Conservation (phyloP, 2,797 vertebrate species). For the Hippocampus kuda region DNA sequence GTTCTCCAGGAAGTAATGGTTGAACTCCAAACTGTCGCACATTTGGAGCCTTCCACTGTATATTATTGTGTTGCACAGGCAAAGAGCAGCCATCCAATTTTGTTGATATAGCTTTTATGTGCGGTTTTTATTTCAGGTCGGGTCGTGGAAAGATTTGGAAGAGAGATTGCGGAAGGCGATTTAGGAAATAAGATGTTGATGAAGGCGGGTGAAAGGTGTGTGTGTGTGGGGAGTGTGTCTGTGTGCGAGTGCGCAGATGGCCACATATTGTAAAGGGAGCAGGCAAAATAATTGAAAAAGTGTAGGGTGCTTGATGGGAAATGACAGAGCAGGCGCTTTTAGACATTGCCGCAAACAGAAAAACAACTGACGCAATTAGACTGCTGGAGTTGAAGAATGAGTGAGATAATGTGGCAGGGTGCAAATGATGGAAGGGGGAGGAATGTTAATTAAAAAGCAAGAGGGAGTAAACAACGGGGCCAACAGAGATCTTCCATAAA, state of each 20-base stretch:
- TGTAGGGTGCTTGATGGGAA: background rate
- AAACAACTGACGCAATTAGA: slow-evolving; percentile 1
- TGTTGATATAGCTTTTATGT: background rate
- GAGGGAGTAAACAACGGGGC: slow-evolving; percentile 7
- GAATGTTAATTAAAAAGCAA: slow-evolving; percentile 7
- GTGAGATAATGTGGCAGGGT: slow-evolving; percentile 1
- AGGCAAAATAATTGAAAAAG: background rate
- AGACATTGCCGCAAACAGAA: background rate
- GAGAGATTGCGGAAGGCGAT: background rate
- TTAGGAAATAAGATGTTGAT: background rate
- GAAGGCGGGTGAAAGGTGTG: background rate
- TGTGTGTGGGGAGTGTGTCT: background rate
- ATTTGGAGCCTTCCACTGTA: background rate
- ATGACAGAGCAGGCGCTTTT: background rate
- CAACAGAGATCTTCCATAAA: slow-evolving; percentile 6
- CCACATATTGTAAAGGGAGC: background rate
- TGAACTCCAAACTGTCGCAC: background rate
- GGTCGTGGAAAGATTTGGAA: background rate
- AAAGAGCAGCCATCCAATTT: background rate
- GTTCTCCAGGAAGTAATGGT: too few species aligned
- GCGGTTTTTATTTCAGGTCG: background rate
- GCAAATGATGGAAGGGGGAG: background rate
- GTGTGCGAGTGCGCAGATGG: background rate
- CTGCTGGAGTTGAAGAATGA: slow-evolving; percentile 1
- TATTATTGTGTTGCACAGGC: background rate